phyloP scores from a whole-genome alignment of 1,140 invertebrate genomes.

The Himalopsyche phryganea region DNA sequence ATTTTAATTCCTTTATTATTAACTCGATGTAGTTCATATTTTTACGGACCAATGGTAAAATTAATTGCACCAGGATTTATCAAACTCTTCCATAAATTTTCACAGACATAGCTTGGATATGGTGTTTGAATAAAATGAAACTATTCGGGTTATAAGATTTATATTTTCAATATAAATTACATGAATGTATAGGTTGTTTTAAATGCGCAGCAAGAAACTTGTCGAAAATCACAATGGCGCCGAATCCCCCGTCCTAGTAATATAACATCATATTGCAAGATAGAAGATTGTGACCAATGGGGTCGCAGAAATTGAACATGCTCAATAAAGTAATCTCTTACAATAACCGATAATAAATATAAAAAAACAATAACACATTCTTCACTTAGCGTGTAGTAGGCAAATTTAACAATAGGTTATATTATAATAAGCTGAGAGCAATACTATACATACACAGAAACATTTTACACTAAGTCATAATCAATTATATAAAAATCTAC shows the following conservation, averaged over 20 bases:
- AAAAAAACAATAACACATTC: slow-evolving; percentile 35
- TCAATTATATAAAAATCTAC: slow-evolving; percentile 25
- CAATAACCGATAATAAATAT: slow-evolving; percentile 34
- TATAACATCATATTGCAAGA: neutral
- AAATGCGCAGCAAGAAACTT: too few species aligned
- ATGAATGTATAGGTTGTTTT: slow-evolving; percentile 2
- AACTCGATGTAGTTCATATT: too few species aligned
- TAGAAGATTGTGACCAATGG: neutral
- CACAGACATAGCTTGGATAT: too few species aligned
- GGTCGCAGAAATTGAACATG: neutral
- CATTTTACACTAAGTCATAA: slow-evolving; percentile 9
- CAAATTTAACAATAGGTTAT: slow-evolving; percentile 32
- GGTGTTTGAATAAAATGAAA: too few species aligned
- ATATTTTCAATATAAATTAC: slow-evolving; percentile 23
- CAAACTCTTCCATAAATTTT: too few species aligned
- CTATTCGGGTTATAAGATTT: slow-evolving; percentile 12
- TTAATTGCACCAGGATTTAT: too few species aligned
- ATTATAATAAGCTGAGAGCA: slow-evolving; percentile 23
- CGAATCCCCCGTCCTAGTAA: too few species aligned
- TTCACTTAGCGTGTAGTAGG: slow-evolving; percentile 26
- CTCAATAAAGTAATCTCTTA: slow-evolving; percentile 28
- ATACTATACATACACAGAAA: slow-evolving; percentile 29
- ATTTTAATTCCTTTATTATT: too few species aligned
- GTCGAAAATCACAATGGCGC: too few species aligned
- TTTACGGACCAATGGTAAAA: too few species aligned